Base-by-base conservation (phyloP, 2,888 invertebrate species). In the Bursaphelenchus okinawaensis region DNA sequence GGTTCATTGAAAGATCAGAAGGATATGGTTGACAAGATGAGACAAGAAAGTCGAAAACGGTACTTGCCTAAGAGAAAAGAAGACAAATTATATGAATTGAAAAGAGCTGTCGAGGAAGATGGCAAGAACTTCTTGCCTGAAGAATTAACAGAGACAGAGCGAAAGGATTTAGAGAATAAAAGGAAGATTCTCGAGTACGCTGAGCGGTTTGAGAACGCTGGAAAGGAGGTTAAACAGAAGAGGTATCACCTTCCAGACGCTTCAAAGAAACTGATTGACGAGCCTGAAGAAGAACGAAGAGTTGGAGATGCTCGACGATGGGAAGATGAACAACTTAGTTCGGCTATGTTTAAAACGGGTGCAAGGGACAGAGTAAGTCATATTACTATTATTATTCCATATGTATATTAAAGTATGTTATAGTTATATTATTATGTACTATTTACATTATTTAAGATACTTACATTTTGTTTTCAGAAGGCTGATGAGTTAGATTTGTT, bases 61-160 rank as follows among this genome's bases (percentile, higher is more conserved):
- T 98, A 99, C 84, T 87, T 99, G 75, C 91, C 91, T 82, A 98
- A 96, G 84, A 87, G 98, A 55, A 93, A 94, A 84, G 92, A 90
- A 65, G 96, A 98, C 82, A 98, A 98, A 86, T 88, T 96, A 31
- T 88, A 90, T 9, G 95, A 98, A 83, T 85, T 99, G 59, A 95
- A 95, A 85, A 91, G 90, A 7, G 93, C 94, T 82, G 91, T 99
- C 66, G 86, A 89, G 55, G 98, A 99, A 84, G 98, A 98, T 86
- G 93, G 95, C 64, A 26, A 26, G 20, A 64, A 83, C 87, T 95
- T 0, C 98, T 95, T 84, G 90, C 90, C 62, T 40, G 63, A 65
- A 52, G 54, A 64, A 60, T 64, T 52, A 24, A 93, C 94, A 3
- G 88, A 90, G 78, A 87, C 89, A 67, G 98, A 98, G 83, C 89